phyloP scores from a whole-genome alignment of 1,140 invertebrate genomes.

The Dolichoris vasculosae region DNA sequence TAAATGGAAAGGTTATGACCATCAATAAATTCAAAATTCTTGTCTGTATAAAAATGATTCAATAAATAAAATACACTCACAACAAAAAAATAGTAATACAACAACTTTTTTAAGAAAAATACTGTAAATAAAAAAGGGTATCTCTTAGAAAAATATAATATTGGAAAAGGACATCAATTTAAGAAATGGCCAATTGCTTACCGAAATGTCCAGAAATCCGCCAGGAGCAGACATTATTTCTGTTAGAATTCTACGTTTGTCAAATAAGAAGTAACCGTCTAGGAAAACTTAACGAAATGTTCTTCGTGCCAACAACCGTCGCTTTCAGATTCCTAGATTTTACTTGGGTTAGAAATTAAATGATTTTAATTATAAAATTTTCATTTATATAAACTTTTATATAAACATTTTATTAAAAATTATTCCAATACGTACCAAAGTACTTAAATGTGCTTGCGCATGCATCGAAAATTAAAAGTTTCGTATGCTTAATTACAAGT shows the following conservation, averaged over 20 bases:
- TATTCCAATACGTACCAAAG: background rate
- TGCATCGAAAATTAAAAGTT: too few species aligned
- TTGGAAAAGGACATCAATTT: background rate
- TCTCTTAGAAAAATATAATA: background rate
- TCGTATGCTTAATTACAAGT: too few species aligned
- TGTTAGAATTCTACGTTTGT: slow-evolving; percentile 68
- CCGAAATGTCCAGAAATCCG: background rate
- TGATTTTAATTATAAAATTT: background rate
- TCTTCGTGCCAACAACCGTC: slow-evolving; percentile 67
- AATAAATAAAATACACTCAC: background rate
- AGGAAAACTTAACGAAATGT: slow-evolving; percentile 66
- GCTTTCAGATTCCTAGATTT: slow-evolving; percentile 64
- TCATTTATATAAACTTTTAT: background rate
- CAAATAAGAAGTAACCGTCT: slow-evolving; percentile 62
- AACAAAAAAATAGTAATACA: slow-evolving; percentile 1
- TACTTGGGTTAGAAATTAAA: slow-evolving; percentile 36
- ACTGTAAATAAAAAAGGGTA: slow-evolving; percentile 21
- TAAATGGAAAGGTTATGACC: background rate
- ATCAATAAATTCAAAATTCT: slow-evolving; percentile 30
- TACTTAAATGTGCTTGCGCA: too few species aligned
- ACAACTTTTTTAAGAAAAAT: slow-evolving; percentile 23
- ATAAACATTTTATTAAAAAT: background rate
- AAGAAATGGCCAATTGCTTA: background rate
- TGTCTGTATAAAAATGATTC: background rate
- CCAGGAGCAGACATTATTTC: slow-evolving; percentile 66